Base-by-base conservation (phyloP, 2,888 invertebrate genomes). In the Myopa tessellatipennis region DNA sequence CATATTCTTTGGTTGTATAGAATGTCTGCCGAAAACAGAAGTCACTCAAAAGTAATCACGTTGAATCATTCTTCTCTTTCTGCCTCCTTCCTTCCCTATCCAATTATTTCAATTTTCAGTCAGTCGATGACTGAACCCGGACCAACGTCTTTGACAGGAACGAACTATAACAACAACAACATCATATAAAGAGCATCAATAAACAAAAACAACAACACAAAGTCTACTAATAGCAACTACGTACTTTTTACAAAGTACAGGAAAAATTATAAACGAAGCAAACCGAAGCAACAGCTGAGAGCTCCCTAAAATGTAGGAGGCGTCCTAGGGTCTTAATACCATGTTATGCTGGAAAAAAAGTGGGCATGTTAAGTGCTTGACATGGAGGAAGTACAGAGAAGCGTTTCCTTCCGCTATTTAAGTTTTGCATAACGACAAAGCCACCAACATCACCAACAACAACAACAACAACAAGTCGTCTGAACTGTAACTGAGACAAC, bases 361-460 rank as follows among this genome's bases (percentile, higher is more conserved):
- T n/a, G 72, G 38, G 55, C 52, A 34, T 36, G 55, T 55, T 50
- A 70, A 70, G 70, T 58, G 70, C 61, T 61, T 34, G 61, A 61
- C 55, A 72, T 67, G 74, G 55, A 8, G 38, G 75, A 52, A n/a
- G 50, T 40, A 69, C 58, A 60, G 60, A 60, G 68, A 69, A 75
- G 69, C 68, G 55, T 69, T 68, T 69, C 68, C 69, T 75, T 75
- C 75, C 75, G 75, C 75, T 75, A 58, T 75, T 75, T 75, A 75
- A 75, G 68, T 75, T 75, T 68, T 75, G 69, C 68, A 74, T 55
- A 68, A 74, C 38, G 58, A 58, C 74, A 67, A 67, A 74, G 74
- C 74, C 68, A 50, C 40, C 36, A 72, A 60, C 52, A n/a, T 18
- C 34, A 52, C 16, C 34, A 65, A 16, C 34, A 69, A 69, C 74